Evolutionary conservation across 2,888 invertebrate genomes (phyloP), one percentile per base, ranked within the genome.

Genomic region (Tolmerus cingulatus): DNA sequence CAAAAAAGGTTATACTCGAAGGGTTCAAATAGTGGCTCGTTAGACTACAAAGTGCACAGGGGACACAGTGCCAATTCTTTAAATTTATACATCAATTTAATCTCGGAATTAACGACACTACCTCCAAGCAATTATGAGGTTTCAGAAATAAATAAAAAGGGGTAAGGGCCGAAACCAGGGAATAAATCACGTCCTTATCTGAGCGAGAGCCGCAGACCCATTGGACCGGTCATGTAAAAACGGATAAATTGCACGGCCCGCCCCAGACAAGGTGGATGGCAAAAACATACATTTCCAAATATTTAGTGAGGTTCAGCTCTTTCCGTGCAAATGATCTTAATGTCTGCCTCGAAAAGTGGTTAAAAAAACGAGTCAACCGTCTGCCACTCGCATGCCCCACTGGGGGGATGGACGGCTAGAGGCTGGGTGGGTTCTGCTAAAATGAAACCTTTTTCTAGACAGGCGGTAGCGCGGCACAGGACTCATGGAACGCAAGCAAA

Each of bases 401-500:
- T 34, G 7, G 34, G 8, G 66, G 66, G 23, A 51, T 16, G 5
- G 27, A 66, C 66, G 23, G 23, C 14, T 79, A n/a, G 51, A 19
- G 51, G 51, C 66, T 23, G 66, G 66, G 27, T 66, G 66, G 66
- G 66, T 66, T 66, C 23, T 82, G 82, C 40, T 34, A 51, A 76
- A 27, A 51, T 79, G 55, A 79, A 34, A 79, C 82, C 82, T 57
- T 37, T 40, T 66, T 66, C 34, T 34, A 34, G 57, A 51, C 34
- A 76, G 76, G 76, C 34, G 34, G 37, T 27, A 82, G 57, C 57
- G 37, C 19, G 37, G 8, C 19, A 37, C 37, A 16, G 37, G 46
- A 30, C 5, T 51, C 27, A 40, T 27, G 46, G 27, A 79, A 27
- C 79, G 27, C 40, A 87, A 88, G 88, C 88, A 88, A 89, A 89